Percentiles rank a stretch among this genome's conserved stretches.
These are phyloP conservation scores for Achlya flavicornis DNA, from an alignment of 2,888 invertebrate species.

Conservation along the genomic window DNA sequence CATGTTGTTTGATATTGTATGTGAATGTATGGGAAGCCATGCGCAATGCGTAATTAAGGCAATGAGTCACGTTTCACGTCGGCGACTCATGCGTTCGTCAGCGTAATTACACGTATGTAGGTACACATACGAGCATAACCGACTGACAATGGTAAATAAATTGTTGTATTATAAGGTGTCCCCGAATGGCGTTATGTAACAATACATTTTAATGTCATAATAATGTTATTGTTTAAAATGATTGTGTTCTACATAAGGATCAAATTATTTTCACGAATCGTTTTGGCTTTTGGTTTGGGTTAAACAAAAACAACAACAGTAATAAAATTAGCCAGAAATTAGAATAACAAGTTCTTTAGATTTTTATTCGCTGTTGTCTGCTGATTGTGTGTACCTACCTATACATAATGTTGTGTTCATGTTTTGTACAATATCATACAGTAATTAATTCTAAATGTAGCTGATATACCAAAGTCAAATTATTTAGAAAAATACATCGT, in stretches of 20 bases:
- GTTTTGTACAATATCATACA: no score
- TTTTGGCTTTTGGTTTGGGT: not conserved
- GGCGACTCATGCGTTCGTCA: slow-evolving; percentile 36
- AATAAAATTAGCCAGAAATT: no score
- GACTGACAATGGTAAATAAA: slow-evolving; percentile 46
- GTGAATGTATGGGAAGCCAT: slow-evolving; percentile 34
- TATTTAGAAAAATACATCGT: no score
- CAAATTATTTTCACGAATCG: not conserved
- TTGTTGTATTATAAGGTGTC: slow-evolving; percentile 29
- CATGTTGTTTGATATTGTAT: slow-evolving; percentile 32
- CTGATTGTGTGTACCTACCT: no score
- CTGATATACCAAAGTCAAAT: no score
- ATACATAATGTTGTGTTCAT: no score
- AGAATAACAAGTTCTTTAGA: no score
- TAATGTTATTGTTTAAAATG: not conserved
- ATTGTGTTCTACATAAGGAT: not conserved
- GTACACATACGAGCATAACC: slow-evolving; percentile 34
- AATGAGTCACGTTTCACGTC: slow-evolving; percentile 57
- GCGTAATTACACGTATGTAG: slow-evolving; percentile 44
- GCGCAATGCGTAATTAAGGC: slow-evolving; percentile 47
- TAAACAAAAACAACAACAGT: no score
- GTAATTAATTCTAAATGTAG: no score
- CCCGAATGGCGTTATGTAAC: slow-evolving; percentile 9
- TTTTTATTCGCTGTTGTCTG: no score
- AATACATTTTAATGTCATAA: not conserved